Evolutionary conservation across 2,113 vertebrate genomes (phyloP), one percentile per base, ranked within the genome.

Genomic region (Ciconia stormi): DNA sequence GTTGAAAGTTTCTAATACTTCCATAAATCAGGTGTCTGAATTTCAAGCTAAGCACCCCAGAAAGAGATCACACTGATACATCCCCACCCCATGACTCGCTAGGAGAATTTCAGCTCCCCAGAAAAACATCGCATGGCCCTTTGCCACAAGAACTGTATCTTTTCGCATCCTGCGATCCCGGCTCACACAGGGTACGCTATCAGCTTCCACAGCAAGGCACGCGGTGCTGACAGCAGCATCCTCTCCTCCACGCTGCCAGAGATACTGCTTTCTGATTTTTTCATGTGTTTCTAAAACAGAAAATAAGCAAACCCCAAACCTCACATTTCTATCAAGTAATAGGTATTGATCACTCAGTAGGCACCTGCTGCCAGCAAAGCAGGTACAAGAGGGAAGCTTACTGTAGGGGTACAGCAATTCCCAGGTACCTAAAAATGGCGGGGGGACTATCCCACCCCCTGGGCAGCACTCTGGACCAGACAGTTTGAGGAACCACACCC

Each of bases 201-300:
- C 66, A 32, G 46, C 59, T 42, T 18, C 26, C 1, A 4, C 44
- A 72, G 30, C 52, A 36, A 52, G 42, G 18, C n/a, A 17, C 5
- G 4, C 1, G 1, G 46, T 1, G 3, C 65, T 17, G 55, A 12
- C 69, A 66, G 53, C 11, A 4, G 7, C 40, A 78, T 18, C 62
- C 15, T 69, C 38, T 69, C 22, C 81, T 22, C 36, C 7, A 0
- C 1, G 3, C 47, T 2, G 1, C 0, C n/a, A 16, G 25, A 44
- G 11, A 13, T 13, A 27, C 1, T 12, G 23, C 66, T 36, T 16
- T 44, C 34, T 13, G 17, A 2, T 38, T 80, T 32, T 40, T 8
- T 8, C 49, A 34, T 2, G 0, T 6, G 8, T 47, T 79, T 62
- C 42, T 49, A 78, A 63, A 46, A 1, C 61, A 80, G 11, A 34